Conservation (phyloP, 2,888 invertebrate genomes). For the Hololepta plana region DNA sequence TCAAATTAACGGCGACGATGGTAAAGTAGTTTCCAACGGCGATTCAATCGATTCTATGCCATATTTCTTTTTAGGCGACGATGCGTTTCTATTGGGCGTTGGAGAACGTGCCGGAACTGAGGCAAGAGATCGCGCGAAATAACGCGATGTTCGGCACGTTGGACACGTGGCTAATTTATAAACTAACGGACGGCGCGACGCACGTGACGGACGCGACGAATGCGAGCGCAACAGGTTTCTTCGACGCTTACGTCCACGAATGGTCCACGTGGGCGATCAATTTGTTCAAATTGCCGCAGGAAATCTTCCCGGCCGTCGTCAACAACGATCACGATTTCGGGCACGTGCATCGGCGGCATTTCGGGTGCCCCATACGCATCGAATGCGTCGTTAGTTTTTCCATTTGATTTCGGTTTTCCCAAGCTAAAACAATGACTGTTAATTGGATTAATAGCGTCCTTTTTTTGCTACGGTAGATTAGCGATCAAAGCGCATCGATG, state of each 20-base stretch:
- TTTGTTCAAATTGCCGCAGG: conserved; percentile 53
- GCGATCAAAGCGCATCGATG: conserved; percentile 78
- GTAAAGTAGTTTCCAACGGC: conserved; percentile 37
- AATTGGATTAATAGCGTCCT: conserved; percentile 1
- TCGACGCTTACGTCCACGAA: conserved; percentile 74
- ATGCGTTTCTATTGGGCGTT: conserved; percentile 64
- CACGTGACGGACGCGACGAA: conserved; percentile 83
- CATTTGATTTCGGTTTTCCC: conserved; percentile 1
- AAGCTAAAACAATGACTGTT: conserved; percentile 9
- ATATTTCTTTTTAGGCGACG: conserved; percentile 39
- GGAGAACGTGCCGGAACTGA: conserved; percentile 49
- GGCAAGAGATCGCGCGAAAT: conserved; percentile 39
- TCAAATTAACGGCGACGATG: conserved; percentile 74
- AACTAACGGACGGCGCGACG: conserved; percentile 42
- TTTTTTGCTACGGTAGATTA: conserved; percentile 35
- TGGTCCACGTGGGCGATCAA: conserved; percentile 55
- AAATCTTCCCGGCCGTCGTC: conserved; percentile 63
- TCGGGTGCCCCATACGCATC: conserved; percentile 66
- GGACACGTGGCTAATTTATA: conserved; percentile 86
- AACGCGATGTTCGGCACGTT: conserved; percentile 70
- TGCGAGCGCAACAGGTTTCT: conserved; percentile 83
- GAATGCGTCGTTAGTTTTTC: conserved; percentile 45
- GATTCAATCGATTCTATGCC: not conserved
- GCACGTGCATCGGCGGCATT: conserved; percentile 39
- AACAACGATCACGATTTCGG: conserved; percentile 65